A percentile compares a stretch with the other conserved stretches of the same genome.
phyloP scores from a whole-genome alignment of 2,113 vertebrate genomes.

The Circaetus gallicus region DNA sequence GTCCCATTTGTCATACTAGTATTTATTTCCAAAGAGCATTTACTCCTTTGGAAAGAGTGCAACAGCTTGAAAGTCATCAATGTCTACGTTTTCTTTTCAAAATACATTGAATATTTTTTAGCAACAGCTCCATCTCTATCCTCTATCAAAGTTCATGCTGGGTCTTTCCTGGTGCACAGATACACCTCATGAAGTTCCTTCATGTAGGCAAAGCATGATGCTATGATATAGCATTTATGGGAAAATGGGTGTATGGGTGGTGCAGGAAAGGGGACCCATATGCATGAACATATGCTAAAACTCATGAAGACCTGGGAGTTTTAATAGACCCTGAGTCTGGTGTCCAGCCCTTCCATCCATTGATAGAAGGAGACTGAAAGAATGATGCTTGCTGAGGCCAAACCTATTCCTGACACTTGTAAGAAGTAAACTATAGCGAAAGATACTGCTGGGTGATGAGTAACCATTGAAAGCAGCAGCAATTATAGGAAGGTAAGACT shows the following conservation, averaged over 20 bases:
- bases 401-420: neutral
- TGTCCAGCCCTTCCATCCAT: neutral
- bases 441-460: neutral
- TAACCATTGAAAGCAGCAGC: neutral
- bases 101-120: neutral
- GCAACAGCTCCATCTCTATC: neutral
- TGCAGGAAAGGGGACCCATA: too few species aligned
- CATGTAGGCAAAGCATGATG: neutral
- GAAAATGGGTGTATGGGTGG: too few species aligned
- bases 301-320: neutral
- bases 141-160: neutral
- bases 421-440: neutral
- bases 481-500: neutral
- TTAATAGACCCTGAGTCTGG: accelerated
- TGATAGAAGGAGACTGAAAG: neutral
- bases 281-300: accelerated
- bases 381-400: neutral
- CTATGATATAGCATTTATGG: neutral
- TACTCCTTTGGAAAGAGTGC: neutral
- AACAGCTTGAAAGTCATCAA: neutral
- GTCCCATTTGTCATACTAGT: neutral
- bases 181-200: neutral
- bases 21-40: neutral
- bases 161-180: neutral
- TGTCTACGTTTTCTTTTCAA: neutral